These are phyloP conservation scores for Petromus typicus DNA, from an alignment of 2,113 vertebrate genomes.

Conservation along the genomic window DNA sequence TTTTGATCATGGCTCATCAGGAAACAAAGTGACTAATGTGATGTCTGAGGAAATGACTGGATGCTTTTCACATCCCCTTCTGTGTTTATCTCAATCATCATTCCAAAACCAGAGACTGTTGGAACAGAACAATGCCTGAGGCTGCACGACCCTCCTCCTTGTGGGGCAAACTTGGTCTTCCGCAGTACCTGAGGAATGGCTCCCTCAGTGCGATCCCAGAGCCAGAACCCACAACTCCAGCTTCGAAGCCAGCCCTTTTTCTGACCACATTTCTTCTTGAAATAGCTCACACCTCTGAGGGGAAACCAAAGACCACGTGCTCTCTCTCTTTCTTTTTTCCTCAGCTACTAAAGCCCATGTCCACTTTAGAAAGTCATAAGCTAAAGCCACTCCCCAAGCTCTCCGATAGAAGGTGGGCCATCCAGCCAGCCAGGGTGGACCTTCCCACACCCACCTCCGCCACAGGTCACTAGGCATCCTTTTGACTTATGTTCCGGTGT, in stretches of 20 bases:
- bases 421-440: neutral
- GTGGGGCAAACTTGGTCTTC: neutral
- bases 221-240: neutral
- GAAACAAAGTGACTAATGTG: constrained; percentile 64
- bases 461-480: constrained; percentile 36
- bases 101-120: neutral
- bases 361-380: neutral
- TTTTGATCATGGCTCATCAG: constrained; percentile 74
- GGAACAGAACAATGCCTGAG: neutral
- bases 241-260: neutral
- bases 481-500: constrained; percentile 82
- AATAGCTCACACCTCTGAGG: neutral
- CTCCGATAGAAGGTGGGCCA: neutral
- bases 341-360: neutral
- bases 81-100: neutral
- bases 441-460: neutral
- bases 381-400: neutral
- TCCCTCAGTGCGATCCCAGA: no score
- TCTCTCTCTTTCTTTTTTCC: neutral
- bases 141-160: no score
- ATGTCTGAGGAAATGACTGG: constrained; percentile 26
- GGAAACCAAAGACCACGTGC: neutral
- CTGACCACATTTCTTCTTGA: neutral
- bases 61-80: neutral
- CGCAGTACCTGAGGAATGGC: fast-evolving